These are phyloP conservation scores for Agriopis aurantiaria DNA, from an alignment of 2,888 invertebrate species.

Conservation along the genomic window DNA sequence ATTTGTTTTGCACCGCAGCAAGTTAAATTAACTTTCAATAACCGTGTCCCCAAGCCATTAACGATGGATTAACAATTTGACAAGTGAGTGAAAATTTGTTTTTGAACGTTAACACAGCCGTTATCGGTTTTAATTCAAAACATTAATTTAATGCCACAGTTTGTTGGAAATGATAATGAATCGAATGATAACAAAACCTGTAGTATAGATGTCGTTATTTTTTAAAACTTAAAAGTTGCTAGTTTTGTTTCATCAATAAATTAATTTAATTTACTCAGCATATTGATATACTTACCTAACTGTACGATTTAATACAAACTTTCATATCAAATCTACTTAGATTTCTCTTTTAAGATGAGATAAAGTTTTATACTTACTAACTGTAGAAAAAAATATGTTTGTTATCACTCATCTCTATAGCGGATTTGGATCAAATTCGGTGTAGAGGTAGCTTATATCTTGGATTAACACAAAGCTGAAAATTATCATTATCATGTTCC, in stretches of 20 bases:
- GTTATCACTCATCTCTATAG: too few species aligned
- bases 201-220: not conserved
- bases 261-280: too few species aligned
- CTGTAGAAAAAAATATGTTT: too few species aligned
- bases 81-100: conserved; percentile 81
- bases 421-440: too few species aligned
- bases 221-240: not conserved
- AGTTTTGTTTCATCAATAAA: not conserved
- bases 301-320: too few species aligned
- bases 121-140: conserved; percentile 59
- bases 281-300: too few species aligned
- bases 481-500: too few species aligned
- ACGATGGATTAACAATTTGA: conserved; percentile 76
- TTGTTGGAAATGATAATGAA: conserved; percentile 18
- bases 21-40: conserved; percentile 73
- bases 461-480: too few species aligned
- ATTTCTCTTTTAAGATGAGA: too few species aligned
- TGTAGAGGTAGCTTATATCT: too few species aligned
- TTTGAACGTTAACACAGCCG: conserved; percentile 63
- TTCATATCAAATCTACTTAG: too few species aligned
- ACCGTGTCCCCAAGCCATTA: conserved; percentile 74
- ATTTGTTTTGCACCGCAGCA: conserved; percentile 23
- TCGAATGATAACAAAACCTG: not conserved
- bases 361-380: too few species aligned
- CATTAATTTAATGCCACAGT: conserved; percentile 57